Base-by-base conservation (phyloP, 2,113 vertebrate genomes). In the Laticauda laticaudata region DNA sequence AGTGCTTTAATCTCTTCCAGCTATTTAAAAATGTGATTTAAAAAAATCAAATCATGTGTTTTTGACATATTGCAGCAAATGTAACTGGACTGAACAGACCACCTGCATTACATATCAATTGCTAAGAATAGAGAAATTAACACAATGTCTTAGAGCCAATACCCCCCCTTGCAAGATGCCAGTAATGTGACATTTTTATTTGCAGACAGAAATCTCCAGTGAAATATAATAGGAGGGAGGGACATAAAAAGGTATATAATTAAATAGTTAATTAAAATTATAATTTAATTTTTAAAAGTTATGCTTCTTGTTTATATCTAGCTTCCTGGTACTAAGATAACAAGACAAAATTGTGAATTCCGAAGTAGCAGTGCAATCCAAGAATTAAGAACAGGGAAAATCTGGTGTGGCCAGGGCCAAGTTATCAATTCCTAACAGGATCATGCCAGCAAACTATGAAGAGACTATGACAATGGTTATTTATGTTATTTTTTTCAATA, bases 231-330 rank as follows among this genome's bases (percentile, higher is more conserved):
- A 93, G 51, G 91, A 92, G 86, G 54, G 53, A 23, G 0, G 3
- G 89, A 75, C 29, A n/a, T 54, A 45, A 51, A 53, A 48, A 54
- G 11, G 90, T 91, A 91, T 86, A 90, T 94, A 95, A 89, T 93
- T 97, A 96, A 96, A 95, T 95, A 96, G 96, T 93, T 95, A 96
- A 96, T 95, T 97, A 94, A 24, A 93, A 93, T 95, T 91, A 94
- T 94, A 96, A 97, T 92, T 92, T 95, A 94, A 95, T 95, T 97
- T 94, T 69, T 0, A 26, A 94, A 96, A 94, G 93, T 24, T 90
- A 26, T 59, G 54, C 87, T 89, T 54, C 57, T 69, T 86, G 87
- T 43, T 94, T 93, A 64, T 61, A 94, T 93, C 93, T 93, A 3
- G 95, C 39, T 92, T 59, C 86, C 88, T 0, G 0, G 48, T 91